Base-by-base conservation (phyloP, 1,140 invertebrate species). In the Sinonovacula constricta region DNA sequence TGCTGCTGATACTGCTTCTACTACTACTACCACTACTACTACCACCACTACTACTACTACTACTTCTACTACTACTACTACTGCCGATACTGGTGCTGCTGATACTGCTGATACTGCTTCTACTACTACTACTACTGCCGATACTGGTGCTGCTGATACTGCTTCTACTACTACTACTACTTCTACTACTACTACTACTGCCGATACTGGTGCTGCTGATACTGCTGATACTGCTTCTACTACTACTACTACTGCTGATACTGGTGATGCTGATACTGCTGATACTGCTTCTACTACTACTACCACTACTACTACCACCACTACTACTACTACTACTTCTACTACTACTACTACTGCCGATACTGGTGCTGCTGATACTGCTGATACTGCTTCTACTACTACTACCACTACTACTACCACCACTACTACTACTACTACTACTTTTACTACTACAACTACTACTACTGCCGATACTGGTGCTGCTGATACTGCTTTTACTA, bases 251-350 rank as follows among this genome's bases (percentile, higher is more conserved):
- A n/a, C n/a, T n/a, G n/a, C n/a, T n/a, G 24, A 65, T 78, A 51
- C 66, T 60, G 15, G 66, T 78, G 15, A 33, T 78, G n/a, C 75
- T 77, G 28, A 63, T 77, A 45, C 65, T 39, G 28, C 7, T 69
- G 24, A 39, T 70, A 59, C 75, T 68, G 33, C 36, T 78, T 0
- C 56, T 70, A 22, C 66, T 45, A 39, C 63, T 68, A 70, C 63
- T 68, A 68, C 59, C 53, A 66, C 62, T 53, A 75, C 45, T 75
- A 53, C 62, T 75, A 67, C 59, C 67, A 51, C 49, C 67, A 75
- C 71, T 65, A 51, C 71, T 66, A 67, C 62, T 65, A 75, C 60
- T 75, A 67, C 60, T 75, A 66, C 45, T 54, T 67, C 60, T 51
- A 54, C 60, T 68, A 28, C 60, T 51, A 51, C 45, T 67, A 45